These are phyloP conservation scores for Tetraneura akinire DNA, from an alignment of 1,140 invertebrate genomes.

Conservation along the genomic window DNA sequence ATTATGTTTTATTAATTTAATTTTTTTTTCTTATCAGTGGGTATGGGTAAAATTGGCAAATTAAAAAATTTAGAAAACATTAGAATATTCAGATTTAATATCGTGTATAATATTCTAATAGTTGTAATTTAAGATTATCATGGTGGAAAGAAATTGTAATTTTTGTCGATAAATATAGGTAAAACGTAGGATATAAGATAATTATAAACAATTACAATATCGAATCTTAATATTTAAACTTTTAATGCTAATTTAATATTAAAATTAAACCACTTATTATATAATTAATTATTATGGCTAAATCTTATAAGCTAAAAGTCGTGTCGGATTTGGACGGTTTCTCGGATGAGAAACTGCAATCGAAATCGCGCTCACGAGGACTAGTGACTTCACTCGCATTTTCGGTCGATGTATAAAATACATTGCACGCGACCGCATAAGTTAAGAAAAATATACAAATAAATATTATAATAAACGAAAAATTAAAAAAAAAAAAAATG, in stretches of 20 bases:
- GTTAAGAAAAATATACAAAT: background rate
- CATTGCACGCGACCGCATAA: constrained; percentile 14
- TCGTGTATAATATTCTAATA: too few relatives aligned
- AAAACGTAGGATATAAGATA: background rate
- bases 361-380: constrained; percentile 40
- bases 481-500: background rate
- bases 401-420: background rate
- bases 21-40: too few relatives aligned
- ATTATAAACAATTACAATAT: background rate
- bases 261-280: too few relatives aligned
- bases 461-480: constrained; percentile 25
- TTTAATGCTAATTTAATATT: background rate
- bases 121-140: too few relatives aligned
- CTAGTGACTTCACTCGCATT: constrained; percentile 37
- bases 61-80: too few relatives aligned
- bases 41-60: too few relatives aligned
- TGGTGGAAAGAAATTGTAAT: background rate
- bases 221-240: background rate
- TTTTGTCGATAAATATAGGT: too few relatives aligned
- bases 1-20: too few relatives aligned
- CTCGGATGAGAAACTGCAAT: constrained; percentile 28
- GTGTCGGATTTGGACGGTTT: constrained; percentile 33
- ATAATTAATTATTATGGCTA: constrained; percentile 16
- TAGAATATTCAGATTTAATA: too few relatives aligned
- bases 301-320: constrained; percentile 33